Conservation (phyloP, 2,888 invertebrate species). For the Hypomecis atomaria region DNA sequence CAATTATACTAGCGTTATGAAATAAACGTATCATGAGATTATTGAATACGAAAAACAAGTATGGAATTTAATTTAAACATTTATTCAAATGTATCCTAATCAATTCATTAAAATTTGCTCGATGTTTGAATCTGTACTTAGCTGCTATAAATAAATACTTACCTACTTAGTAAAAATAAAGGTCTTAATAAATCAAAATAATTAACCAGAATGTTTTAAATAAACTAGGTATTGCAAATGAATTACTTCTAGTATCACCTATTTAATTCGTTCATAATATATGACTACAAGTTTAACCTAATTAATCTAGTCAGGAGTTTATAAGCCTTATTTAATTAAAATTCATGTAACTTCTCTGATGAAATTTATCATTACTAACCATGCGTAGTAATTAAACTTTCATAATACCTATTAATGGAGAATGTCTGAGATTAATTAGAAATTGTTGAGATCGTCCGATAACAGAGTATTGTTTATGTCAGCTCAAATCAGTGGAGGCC, state of each 20-base stretch:
- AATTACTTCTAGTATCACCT: neutral
- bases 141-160: conserved; percentile 1
- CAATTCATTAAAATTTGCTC: neutral
- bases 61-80: conserved; percentile 10
- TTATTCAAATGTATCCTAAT: conserved; percentile 12
- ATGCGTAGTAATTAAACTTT: conserved; percentile 71
- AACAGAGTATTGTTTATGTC: conserved; percentile 46
- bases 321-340: conserved; percentile 53
- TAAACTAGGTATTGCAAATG: neutral
- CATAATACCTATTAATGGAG: conserved; percentile 73
- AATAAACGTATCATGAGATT: conserved; percentile 4
- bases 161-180: neutral
- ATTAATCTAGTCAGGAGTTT: conserved; percentile 42
- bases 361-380: conserved; percentile 58
- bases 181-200: too few species aligned
- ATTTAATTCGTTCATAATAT: conserved; percentile 11
- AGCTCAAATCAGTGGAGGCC: conserved; percentile 25
- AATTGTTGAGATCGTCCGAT: conserved; percentile 68
- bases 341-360: conserved; percentile 57
- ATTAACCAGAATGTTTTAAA: neutral
- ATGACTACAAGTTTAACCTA: conserved; percentile 24
- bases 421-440: conserved; percentile 75
- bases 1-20: neutral
- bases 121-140: conserved; percentile 5
- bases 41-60: conserved; percentile 11